Base-by-base conservation (phyloP, 2,113 vertebrate species). In the Syngnathus scovelli region DNA sequence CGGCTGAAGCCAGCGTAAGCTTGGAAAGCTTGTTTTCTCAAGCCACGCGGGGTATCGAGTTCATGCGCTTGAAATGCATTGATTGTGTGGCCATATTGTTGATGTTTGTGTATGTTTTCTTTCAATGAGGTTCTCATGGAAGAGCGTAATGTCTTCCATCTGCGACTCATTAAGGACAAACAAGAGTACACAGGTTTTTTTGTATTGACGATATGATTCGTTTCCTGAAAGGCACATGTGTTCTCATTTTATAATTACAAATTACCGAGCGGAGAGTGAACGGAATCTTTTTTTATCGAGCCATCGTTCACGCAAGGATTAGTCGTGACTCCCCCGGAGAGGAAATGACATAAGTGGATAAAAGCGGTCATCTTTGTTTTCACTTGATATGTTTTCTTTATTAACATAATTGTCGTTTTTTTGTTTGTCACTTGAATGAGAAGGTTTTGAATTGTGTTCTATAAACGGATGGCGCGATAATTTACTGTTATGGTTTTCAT, bases 1-100 rank as follows among this genome's bases (percentile, higher is more conserved):
- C 79, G 67, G 76, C 80, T 75, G 68, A 83, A 76, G 81, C 56
- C 72, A 76, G 71, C 64, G 56, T 33, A 44, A 66, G 81, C 69
- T 49, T 37, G 66, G 74, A 49, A 27, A 69, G 69, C 62, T 71
- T 78, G 81, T 84, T 83, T 83, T 85, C 78, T 77, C 69, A 78
- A 63, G 72, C 69, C 70, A 67, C 71, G 61, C 67, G 73, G 79
- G 76, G 67, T 81, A 73, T 84, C 79, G 59, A 66, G 79, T 85
- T 86, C 73, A 66, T 69, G 33, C 77, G 21, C 68, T 49, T 71
- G 61, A 81, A 79, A 76, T 48, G 68, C 66, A 70, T 68, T 68
- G 74, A 85, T 81, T 78, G 78, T 60, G 67, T 23, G 54, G 66
- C 73, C 72, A 64, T 73, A 39, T 64, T 48, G 63, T 73, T 70